Conservation (phyloP, 2,888 invertebrate genomes). For the Mesodorylaimus sp. region DNA sequence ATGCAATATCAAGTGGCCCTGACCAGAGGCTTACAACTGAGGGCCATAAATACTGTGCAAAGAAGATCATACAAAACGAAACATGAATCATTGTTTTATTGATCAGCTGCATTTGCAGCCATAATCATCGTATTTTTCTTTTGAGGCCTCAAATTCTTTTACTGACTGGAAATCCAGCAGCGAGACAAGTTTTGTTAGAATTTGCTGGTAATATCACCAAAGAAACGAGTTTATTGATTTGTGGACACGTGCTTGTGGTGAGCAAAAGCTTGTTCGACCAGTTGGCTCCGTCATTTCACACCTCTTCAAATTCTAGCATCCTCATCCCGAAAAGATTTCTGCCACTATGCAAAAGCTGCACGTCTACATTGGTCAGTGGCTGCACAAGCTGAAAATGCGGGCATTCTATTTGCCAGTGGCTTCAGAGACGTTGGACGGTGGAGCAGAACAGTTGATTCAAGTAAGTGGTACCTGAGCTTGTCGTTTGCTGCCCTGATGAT, state of each 20-base stretch:
- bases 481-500: too few species aligned
- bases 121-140: conserved; percentile 14
- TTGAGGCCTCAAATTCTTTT: conserved; percentile 79
- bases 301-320: conserved; percentile 15
- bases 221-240: conserved; percentile 65
- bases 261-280: too few species aligned
- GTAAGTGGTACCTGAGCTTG: too few species aligned
- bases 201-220: conserved; percentile 78
- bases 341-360: too few species aligned
- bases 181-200: conserved; percentile 69
- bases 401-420: conserved; percentile 56
- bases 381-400: conserved; percentile 58
- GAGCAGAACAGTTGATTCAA: conserved; percentile 60
- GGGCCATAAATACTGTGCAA: too few species aligned
- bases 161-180: conserved; percentile 59
- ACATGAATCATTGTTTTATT: conserved; percentile 9
- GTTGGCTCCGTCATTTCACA: not conserved
- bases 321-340: too few species aligned
- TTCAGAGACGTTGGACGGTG: conserved; percentile 36
- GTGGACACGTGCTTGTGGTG: conserved; percentile 67
- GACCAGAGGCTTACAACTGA: too few species aligned
- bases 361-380: conserved; percentile 64
- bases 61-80: too few species aligned
- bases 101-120: conserved; percentile 16
- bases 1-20: too few species aligned